These are phyloP conservation scores for Emberiza fucata DNA, from an alignment of 2,113 vertebrate species.

Conservation along the genomic window DNA sequence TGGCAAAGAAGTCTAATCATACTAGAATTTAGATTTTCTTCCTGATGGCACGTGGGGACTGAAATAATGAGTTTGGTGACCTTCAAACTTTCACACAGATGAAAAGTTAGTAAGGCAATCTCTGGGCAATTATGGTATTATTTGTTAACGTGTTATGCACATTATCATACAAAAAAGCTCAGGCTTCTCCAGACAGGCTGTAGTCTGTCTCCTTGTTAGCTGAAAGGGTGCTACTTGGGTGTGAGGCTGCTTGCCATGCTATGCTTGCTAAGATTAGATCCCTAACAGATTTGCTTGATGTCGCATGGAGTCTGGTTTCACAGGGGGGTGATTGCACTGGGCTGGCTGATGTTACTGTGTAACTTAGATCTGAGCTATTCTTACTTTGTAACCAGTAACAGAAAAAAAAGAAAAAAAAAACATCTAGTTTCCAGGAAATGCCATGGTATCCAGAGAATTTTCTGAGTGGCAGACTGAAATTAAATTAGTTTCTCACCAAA, in stretches of 20 bases:
- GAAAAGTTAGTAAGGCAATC: neutral
- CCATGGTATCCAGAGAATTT: neutral
- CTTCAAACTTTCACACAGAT: neutral
- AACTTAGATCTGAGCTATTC: neutral
- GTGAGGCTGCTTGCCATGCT: neutral
- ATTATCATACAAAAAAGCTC: neutral
- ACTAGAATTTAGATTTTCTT: neutral
- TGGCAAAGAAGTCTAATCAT: neutral
- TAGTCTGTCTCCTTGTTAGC: fast-evolving
- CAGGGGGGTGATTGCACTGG: fast-evolving
- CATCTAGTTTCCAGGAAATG: neutral
- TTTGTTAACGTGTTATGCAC: neutral
- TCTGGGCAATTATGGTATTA: neutral
- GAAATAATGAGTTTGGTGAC: neutral
- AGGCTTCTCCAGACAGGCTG: neutral
- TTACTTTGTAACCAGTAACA: neutral
- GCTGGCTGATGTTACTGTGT: neutral
- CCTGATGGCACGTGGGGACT: fast-evolving
- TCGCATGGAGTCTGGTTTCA: fast-evolving
- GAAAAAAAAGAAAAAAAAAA: neutral
- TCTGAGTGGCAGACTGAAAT: neutral
- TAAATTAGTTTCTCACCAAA: neutral
- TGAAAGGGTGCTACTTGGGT: neutral
- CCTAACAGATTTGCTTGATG: neutral
- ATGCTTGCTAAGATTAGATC: neutral